Base-by-base conservation (phyloP, 2,797 vertebrate species). In the Paguma larvata region DNA sequence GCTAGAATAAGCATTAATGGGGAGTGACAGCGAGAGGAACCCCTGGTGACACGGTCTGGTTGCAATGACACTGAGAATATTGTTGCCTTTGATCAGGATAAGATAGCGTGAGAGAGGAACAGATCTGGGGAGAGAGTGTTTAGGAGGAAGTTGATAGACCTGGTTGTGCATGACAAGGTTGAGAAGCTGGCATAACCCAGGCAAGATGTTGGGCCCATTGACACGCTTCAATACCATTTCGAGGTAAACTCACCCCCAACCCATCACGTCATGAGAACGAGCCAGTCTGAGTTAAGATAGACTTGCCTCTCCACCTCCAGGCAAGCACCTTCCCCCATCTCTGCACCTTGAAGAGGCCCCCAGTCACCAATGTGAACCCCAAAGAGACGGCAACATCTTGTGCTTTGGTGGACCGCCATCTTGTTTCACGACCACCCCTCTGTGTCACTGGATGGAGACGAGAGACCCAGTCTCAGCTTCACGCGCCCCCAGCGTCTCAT, bases 331-430 rank as follows among this genome's bases (percentile, higher is more conserved):
- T 8, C 27, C 9, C 65, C 2, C 5, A 16, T 19, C 14, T 90
- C 27, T 30, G 44, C 53, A 25, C 53, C 41, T 63, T 0, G 6
- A 59, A 63, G 72, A 59, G 38, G 14, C n/a, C 23, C 27, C 46
- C 8, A 32, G 38, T 46, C 12, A 21, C 25, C 62, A 1, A 44
- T 0, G 21, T 16, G 11, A 44, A 15, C 44, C 77, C 53, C 48
- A 32, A 48, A 53, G 15, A 32, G 38, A 27, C 2, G 1, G 32
- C 21, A 41, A 48, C 38, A 21, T 16, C 19, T 0, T 0, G 80
- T 21, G 56, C 7, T 34, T 13, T 0, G 2, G 9, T 6, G n/a
- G n/a, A 70, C 5, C 0, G 0, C 23, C 8, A 5, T 25, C 7
- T 1, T 34, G 34, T 21, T 2, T 27, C 21, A 16, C 2, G 8